Evolutionary conservation across 2,113 vertebrate species (phyloP).

Genomic region (Macaca nemestrina): DNA sequence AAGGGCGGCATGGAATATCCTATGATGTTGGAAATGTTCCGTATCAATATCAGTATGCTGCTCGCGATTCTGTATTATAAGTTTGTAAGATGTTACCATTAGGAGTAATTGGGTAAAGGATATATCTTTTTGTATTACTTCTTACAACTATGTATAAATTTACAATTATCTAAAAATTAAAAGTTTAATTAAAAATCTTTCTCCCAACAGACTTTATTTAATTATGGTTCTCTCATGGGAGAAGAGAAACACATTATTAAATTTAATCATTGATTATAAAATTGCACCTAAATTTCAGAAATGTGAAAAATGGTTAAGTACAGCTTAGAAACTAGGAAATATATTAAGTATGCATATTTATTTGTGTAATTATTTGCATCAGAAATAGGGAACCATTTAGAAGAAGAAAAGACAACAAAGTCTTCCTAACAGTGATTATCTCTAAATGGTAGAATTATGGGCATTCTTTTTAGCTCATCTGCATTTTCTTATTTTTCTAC

Average conservation of each 20-base stretch:
- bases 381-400: not conserved
- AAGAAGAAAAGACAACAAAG: not conserved
- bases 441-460: not conserved
- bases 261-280: slow-evolving; percentile 36
- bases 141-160: not conserved
- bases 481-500: slow-evolving; percentile 24
- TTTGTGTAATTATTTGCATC: not conserved
- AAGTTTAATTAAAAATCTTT: not conserved
- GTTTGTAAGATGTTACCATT: not conserved
- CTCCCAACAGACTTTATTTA: not conserved
- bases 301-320: not conserved
- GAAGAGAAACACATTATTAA: slow-evolving; percentile 7
- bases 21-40: not conserved
- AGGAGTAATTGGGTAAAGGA: not conserved
- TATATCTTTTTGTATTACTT: not conserved
- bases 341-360: not conserved
- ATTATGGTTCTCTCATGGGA: not conserved
- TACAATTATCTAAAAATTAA: slow-evolving; percentile 19
- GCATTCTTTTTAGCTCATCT: not conserved
- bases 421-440: not conserved
- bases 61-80: not conserved
- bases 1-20: not conserved
- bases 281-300: slow-evolving; percentile 32
- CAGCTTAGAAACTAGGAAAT: not conserved
- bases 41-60: not conserved